phyloP scores from a whole-genome alignment of 2,797 vertebrate species.

The Erpetoichthys calabaricus region DNA sequence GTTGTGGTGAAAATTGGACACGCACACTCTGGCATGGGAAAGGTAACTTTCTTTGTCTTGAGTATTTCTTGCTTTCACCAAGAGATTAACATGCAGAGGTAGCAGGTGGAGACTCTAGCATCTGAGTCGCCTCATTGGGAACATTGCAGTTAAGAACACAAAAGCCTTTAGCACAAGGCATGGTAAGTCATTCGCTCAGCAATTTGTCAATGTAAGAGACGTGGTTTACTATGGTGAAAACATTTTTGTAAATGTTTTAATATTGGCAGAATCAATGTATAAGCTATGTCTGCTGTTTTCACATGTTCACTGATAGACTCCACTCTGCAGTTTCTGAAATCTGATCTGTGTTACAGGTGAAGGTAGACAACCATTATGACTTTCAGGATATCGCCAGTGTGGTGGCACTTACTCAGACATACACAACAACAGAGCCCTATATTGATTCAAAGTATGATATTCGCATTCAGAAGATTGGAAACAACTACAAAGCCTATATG shows the following conservation, averaged over 20 bases:
- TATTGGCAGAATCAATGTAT: too few relatives aligned
- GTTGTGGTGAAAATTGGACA: conserved; percentile 98
- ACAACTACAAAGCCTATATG: conserved; percentile 97
- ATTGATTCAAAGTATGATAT: conserved; percentile 96
- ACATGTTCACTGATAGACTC: too few relatives aligned
- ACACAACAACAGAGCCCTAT: conserved; percentile 91
- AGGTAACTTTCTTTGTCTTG: conserved; percentile 51
- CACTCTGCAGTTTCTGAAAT: too few relatives aligned
- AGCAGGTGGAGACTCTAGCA: neutral
- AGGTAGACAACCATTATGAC: conserved; percentile 93
- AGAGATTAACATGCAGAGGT: neutral
- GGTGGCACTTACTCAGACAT: conserved; percentile 95
- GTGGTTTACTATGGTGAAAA: too few relatives aligned
- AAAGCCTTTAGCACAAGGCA: too few relatives aligned
- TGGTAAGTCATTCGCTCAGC: too few relatives aligned
- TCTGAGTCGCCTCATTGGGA: too few relatives aligned
- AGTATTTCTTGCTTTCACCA: neutral
- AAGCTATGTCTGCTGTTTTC: too few relatives aligned
- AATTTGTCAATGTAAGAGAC: too few relatives aligned
- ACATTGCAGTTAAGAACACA: too few relatives aligned
- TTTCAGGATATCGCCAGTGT: conserved; percentile 98
- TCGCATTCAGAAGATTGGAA: conserved; percentile 92
- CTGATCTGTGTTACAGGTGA: conserved; percentile 54
- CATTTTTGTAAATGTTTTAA: too few relatives aligned
- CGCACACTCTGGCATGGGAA: conserved; percentile 96